Evolutionary conservation across 2,113 vertebrate genomes (phyloP).

Genomic region (Lontra canadensis): DNA sequence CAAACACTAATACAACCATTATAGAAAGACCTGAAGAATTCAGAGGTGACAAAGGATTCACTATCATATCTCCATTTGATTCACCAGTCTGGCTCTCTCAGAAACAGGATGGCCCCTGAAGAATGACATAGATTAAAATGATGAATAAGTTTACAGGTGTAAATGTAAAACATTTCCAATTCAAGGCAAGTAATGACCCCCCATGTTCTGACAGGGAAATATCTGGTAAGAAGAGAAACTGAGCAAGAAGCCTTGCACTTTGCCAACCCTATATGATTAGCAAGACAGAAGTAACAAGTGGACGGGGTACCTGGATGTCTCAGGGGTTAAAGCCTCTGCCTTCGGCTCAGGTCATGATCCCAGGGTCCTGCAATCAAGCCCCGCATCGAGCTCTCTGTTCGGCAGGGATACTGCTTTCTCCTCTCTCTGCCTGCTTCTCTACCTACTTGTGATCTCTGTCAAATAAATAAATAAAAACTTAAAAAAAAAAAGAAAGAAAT

Average conservation of each 20-base stretch:
- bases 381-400: too few relatives aligned
- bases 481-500: conserved; percentile 5
- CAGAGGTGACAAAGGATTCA: not conserved
- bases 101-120: not conserved
- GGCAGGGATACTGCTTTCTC: too few relatives aligned
- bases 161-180: not conserved
- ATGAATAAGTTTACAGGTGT: not conserved
- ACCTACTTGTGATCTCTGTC: too few relatives aligned
- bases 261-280: not conserved
- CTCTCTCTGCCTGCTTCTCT: too few relatives aligned
- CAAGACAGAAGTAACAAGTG: conserved; percentile 58
- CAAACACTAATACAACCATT: not conserved
- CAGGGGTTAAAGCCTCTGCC: too few relatives aligned
- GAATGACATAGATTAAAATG: not conserved
- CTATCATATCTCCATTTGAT: not conserved
- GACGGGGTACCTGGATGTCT: too few relatives aligned
- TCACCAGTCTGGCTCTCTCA: not conserved
- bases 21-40: not conserved
- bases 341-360: too few relatives aligned
- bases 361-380: too few relatives aligned
- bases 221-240: not conserved
- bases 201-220: not conserved
- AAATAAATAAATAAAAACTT: too few relatives aligned
- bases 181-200: not conserved
- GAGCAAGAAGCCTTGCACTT: not conserved